Percentiles rank a stretch among this genome's conserved stretches.
phyloP scores from a whole-genome alignment of 2,113 vertebrate genomes.

The Apodemus speciosus region DNA sequence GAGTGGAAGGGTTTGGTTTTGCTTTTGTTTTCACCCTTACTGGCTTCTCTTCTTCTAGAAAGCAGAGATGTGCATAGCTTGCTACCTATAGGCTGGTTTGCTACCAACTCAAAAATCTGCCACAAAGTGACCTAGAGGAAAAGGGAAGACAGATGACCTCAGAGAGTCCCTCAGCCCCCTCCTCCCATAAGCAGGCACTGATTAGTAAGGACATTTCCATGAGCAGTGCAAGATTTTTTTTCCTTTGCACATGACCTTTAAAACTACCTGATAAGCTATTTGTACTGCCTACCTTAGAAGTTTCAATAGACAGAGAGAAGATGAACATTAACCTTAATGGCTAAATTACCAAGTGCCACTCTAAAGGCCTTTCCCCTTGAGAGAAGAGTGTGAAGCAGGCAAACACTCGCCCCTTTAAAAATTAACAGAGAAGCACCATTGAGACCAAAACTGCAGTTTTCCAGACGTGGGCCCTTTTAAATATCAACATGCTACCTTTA shows the following conservation, averaged over 20 bases:
- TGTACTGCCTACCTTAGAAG: constrained; percentile 84
- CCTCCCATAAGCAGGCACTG: constrained; percentile 73
- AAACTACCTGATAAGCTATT: constrained; percentile 88
- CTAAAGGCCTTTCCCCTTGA: constrained; percentile 72
- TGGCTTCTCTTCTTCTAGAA: constrained; percentile 47
- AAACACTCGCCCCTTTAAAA: constrained; percentile 72
- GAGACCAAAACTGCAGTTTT: constrained; percentile 54
- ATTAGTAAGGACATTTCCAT: constrained; percentile 84
- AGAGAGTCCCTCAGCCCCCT: constrained; percentile 52
- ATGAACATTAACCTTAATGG: constrained; percentile 87
- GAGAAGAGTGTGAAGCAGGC: constrained; percentile 57
- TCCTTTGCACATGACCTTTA: constrained; percentile 86
- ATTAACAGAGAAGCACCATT: constrained; percentile 13
- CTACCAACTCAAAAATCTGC: constrained; percentile 62
- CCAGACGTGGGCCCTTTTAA: constrained; percentile 31
- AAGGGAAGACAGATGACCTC: constrained; percentile 73
- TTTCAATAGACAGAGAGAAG: constrained; percentile 83
- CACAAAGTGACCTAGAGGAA: constrained; percentile 44
- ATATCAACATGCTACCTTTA: constrained; percentile 52
- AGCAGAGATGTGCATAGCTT: constrained; percentile 33
- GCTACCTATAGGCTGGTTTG: constrained; percentile 34
- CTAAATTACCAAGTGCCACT: constrained; percentile 84
- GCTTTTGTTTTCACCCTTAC: neutral
- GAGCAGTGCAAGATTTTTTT: constrained; percentile 79
- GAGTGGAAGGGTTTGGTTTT: neutral